Evolutionary conservation across 2,113 vertebrate genomes (phyloP), one percentile per base, ranked within the genome.

Genomic region (Arizona elegans): DNA sequence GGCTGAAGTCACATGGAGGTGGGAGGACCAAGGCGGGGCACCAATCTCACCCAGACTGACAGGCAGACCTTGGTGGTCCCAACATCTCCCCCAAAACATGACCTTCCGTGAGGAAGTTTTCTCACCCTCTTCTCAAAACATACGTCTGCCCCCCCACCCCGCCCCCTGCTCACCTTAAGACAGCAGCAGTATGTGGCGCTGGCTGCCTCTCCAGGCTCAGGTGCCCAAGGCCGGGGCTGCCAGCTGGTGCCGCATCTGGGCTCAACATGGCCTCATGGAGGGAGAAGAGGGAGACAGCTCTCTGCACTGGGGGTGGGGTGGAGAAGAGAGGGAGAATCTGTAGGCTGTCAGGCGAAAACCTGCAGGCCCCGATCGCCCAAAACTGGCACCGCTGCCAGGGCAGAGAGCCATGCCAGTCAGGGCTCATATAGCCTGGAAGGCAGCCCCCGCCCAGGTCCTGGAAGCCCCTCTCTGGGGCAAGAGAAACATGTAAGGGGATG

Each of bases 241-340:
- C 81, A 1, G 96, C 97, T 0, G 98, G 97, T 13, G 97, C 97
- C 88, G 96, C 87, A 43, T 98, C 98, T 0, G 97, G 97, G 94
- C 96, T 97, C 92, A 97, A 97, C 19, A 90, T 92, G 0, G 98
- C 96, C 94, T 99, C 98, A 0, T 97, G 98, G 88, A 99, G 98
- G 0, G 98, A 99, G 96, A 99, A 98, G 62, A 99, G 98, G 0
- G 99, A 99, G 93, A 98, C 98, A 0, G 98, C 98, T 97, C 98
- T 98, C 97, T 99, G 99, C 96, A 99, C 99, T 99, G 97, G 53
- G 92, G 93, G 5, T 86, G 8, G 13, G 1, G 38, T 1, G 47
- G 7, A 6, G 8, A 1, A 0, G 10, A 17, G 11, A 5, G 43
- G 38, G 2, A 11, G 29, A 47, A 8, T 2, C 26, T 38, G 24